Base-by-base conservation (phyloP, 1,140 invertebrate genomes). In the Maconellicoccus hirsutus region DNA sequence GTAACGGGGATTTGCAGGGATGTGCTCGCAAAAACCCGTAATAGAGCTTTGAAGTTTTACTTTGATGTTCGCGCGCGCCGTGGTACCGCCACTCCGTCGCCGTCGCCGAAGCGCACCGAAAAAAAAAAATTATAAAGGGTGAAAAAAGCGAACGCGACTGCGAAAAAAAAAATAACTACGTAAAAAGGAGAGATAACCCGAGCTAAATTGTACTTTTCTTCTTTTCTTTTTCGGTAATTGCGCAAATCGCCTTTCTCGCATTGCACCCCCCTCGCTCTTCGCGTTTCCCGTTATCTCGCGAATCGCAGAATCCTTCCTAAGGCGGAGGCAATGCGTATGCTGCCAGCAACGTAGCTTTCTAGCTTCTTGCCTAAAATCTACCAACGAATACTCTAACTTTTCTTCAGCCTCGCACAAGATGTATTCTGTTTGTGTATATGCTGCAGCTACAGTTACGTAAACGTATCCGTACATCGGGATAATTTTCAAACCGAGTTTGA, bases 11-110 rank as follows among this genome's bases (percentile, higher is more conserved):
- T 66, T 66, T 26, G 61, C 61, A 26, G 61, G 22, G 61, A 66
- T 66, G 25, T 19, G 61, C 61, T 66, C 61, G 61, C 21, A 25
- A 66, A 66, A 66, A 66, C 21, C 19, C 16, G 19, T 66, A 66
- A 66, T 66, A 26, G 61, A 66, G 61, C 61, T 66, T 66, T 66
- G 61, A 66, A 66, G 61, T 66, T 66, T 66, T 22, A 19, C 61
- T 66, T 66, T 66, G 61, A 66, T 66, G 61, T 66, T 3, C 42
- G 42, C 42, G 42, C 2, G 4, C 3, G 3, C 29, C 29, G 29
- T 6, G 29, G n/a, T n/a, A n/a, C n/a, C n/a, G n/a, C n/a, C 29
- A 6, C 29, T 33, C 29, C 29, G 29, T 12, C 29, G 29, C 4
- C 29, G 29, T 12, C 4, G 29, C 29, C 29, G 29, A 12, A 3